Evolutionary conservation across 2,113 vertebrate species (phyloP), one percentile per base, ranked within the genome.

Genomic region (Ptychochromis oligacanthus): DNA sequence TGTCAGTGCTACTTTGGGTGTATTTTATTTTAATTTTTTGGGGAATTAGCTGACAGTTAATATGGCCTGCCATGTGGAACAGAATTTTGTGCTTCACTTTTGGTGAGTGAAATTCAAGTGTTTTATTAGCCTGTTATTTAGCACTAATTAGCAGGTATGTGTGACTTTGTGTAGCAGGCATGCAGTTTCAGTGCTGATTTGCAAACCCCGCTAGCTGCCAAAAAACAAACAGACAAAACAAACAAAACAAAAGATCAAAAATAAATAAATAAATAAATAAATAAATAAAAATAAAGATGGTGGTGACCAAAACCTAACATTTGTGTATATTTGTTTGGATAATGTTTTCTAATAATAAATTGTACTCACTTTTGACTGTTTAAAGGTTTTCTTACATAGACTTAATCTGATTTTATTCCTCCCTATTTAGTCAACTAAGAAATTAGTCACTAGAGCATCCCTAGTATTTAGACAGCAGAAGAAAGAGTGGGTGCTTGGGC

Each of bases 401-500:
- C 7, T 55, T n/a, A 52, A 28, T 1, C 65, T 70, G 24, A 52
- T 72, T 52, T 52, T 11, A 52, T 31, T 52, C 46, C 43, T 5
- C 11, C 17, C 31, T 43, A 49, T 70, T 70, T 70, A 52, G 3
- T 17, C 17, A 70, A 11, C 65, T 28, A 28, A 3, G 9, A 43
- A 52, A 31, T 20, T 20, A 70, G 24, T 52, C 24, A 8, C 10
- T 9, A 13, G 43, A 72, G 31, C 17, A 72, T 72, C 17, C 65
- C 43, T 72, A 20, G 43, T 36, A 36, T 34, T 24, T 10, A 36
- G 54, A 57, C 36, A 49, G 46, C 65, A 36, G 26, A 57, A 24
- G 31, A 80, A 26, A 80, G 22, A 76, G 70, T 64, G 74, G 62
- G 61, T 77, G 31, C 56, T 74, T 67, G 75, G 67, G 70, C 56